Conservation (phyloP, 2,113 vertebrate species). For the Erinaceus europaeus region DNA sequence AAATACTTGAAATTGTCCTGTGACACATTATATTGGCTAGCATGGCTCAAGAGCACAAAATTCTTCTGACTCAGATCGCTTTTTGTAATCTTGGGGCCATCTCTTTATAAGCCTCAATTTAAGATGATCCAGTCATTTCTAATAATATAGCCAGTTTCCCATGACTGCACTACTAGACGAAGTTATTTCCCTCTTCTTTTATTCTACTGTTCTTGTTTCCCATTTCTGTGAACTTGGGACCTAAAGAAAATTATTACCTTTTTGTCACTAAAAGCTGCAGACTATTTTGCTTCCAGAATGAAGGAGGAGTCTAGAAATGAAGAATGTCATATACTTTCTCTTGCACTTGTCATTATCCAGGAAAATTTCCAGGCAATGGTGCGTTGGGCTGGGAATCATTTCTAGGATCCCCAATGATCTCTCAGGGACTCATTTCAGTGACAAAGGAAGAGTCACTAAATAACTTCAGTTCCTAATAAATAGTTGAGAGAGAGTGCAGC, state of each 20-base stretch:
- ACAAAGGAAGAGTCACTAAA: conserved; percentile 75
- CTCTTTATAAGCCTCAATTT: neutral
- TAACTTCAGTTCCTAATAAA: conserved; percentile 81
- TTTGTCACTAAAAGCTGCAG: conserved; percentile 41
- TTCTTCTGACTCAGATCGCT: neutral
- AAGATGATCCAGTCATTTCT: neutral
- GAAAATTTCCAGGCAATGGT: conserved; percentile 61
- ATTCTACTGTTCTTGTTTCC: neutral
- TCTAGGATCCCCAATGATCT: conserved; percentile 68
- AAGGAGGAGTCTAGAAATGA: conserved; percentile 63
- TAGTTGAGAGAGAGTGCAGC: conserved; percentile 69
- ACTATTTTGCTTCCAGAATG: conserved; percentile 63
- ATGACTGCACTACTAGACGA: neutral
- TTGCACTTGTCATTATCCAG: conserved; percentile 64
- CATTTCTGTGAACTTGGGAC: conserved; percentile 49
- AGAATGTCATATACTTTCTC: conserved; percentile 43
- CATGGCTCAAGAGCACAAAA: neutral
- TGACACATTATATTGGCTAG: neutral
- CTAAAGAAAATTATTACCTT: conserved; percentile 64
- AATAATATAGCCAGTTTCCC: neutral
- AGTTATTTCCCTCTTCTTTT: neutral
- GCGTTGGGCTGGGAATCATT: conserved; percentile 69
- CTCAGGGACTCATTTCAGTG: conserved; percentile 73
- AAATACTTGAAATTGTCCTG: neutral
- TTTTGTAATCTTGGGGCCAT: neutral